These are phyloP conservation scores for Epizoanthus fatuus DNA, from an alignment of 92 coral and sea anemone genomes.

Conservation along the genomic window DNA sequence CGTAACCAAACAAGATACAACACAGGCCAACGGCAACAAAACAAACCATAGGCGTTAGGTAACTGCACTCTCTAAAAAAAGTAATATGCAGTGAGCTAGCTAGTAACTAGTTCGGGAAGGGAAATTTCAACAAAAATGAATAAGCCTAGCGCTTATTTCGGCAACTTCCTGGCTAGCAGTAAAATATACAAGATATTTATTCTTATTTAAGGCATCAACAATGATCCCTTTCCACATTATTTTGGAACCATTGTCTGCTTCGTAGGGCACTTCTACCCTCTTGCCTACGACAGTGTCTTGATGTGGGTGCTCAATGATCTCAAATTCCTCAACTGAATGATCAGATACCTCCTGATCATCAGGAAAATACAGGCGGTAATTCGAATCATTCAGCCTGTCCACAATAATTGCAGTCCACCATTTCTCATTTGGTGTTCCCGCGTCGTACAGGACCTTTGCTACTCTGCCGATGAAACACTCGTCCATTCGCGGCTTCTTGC, in stretches of 20 bases:
- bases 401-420: not conserved
- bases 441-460: not conserved
- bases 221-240: conserved; percentile 18
- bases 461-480: no score
- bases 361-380: conserved; percentile 21
- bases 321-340: conserved; percentile 14
- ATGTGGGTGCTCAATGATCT: conserved; percentile 8
- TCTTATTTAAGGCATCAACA: no score
- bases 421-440: conserved; percentile 6
- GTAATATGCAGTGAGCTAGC: not conserved
- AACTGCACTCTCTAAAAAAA: not conserved
- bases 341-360: conserved; percentile 5
- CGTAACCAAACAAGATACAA: not conserved
- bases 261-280: not conserved
- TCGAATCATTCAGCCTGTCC: not conserved
- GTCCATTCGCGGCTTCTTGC: no score
- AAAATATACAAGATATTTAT: not conserved
- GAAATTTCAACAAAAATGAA: not conserved
- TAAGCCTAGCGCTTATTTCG: conserved; percentile 1
- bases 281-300: not conserved
- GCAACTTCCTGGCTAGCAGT: conserved; percentile 8
- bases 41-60: not conserved
- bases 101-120: not conserved
- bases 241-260: not conserved
- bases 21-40: not conserved